Conservation (phyloP, 2,888 invertebrate species). For the Metellina segmentata region DNA sequence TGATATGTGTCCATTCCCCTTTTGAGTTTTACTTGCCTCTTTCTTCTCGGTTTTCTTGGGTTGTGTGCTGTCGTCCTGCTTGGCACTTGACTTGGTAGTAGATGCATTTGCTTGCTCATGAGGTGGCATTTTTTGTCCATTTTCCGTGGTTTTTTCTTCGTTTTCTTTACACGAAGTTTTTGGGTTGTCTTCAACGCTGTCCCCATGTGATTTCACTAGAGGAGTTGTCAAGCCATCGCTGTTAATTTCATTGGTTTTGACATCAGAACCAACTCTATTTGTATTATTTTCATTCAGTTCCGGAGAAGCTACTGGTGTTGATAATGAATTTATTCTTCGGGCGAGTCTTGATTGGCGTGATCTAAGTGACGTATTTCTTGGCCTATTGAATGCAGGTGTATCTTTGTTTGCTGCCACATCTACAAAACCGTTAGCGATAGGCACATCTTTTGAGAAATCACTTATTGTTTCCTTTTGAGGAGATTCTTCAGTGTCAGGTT, state of each 20-base stretch:
- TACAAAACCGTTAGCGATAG: background rate
- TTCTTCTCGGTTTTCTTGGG: background rate
- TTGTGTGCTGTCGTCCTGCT: background rate
- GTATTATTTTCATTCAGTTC: conserved; percentile 19
- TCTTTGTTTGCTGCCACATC: background rate
- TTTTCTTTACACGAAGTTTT: background rate
- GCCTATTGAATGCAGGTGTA: background rate
- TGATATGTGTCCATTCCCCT: conserved; percentile 46
- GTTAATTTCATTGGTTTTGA: background rate
- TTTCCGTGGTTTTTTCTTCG: background rate
- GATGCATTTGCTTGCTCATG: background rate
- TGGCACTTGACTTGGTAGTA: background rate
- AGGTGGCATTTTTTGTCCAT: background rate
- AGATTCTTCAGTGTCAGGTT: background rate
- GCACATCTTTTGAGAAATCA: background rate
- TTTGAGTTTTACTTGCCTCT: background rate
- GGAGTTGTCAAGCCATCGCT: background rate
- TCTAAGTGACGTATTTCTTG: conserved; percentile 57
- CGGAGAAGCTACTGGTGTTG: conserved; percentile 59
- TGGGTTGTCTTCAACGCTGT: background rate
- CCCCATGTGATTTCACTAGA: background rate
- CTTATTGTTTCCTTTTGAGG: background rate
- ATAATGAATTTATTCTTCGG: conserved; percentile 60
- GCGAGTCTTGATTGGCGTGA: conserved; percentile 68
- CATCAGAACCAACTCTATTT: background rate